These are phyloP conservation scores for Amphiduros pacificus DNA, from an alignment of 2,888 invertebrate species.

Conservation along the genomic window DNA sequence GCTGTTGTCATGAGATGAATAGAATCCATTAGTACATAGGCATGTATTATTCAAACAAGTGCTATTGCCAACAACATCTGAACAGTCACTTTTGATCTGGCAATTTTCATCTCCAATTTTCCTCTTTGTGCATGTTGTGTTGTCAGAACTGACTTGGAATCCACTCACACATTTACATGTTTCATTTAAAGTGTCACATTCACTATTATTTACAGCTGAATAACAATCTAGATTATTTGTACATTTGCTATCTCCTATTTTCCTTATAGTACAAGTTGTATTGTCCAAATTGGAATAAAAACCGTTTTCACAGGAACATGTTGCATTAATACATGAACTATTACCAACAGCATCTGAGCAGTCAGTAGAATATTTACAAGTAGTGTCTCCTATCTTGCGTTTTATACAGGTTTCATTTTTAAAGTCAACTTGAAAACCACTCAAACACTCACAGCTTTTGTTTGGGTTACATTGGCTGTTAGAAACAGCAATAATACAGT, in stretches of 20 bases:
- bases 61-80: neutral
- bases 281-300: neutral
- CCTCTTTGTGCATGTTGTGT: neutral
- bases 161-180: neutral
- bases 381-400: neutral
- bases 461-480: neutral
- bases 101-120: neutral
- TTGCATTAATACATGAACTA: neutral
- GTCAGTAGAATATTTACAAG: neutral
- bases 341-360: neutral
- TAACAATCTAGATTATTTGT: neutral
- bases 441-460: neutral
- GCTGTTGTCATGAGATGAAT: neutral
- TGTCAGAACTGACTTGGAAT: neutral
- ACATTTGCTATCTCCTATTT: neutral
- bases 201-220: neutral
- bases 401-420: neutral
- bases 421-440: neutral
- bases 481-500: neutral
- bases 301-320: neutral
- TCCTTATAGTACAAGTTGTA: neutral
- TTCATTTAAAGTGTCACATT: neutral
- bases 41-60: neutral
- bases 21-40: neutral
- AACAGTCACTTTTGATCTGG: neutral